Conservation (phyloP, 2,797 vertebrate genomes). For the Cottoperca gobio region DNA sequence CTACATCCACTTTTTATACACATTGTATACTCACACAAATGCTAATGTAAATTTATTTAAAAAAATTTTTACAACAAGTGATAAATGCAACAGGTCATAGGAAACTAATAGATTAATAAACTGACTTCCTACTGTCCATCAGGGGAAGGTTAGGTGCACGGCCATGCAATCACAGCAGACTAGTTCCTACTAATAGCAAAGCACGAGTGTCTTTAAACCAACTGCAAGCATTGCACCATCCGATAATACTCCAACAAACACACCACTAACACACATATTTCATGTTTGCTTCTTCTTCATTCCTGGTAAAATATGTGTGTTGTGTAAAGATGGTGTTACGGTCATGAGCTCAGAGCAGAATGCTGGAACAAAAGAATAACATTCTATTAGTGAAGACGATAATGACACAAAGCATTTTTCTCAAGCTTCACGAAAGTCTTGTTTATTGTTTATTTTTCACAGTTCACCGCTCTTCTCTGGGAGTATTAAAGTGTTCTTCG, state of each 20-base stretch:
- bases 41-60: too few relatives aligned
- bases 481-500: neutral
- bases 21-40: too few relatives aligned
- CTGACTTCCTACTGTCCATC: neutral
- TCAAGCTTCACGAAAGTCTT: conserved; percentile 1
- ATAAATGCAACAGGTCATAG: neutral
- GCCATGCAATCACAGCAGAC: neutral
- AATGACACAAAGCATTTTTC: neutral
- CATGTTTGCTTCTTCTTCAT: neutral
- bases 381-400: neutral
- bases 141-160: neutral
- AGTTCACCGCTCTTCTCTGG: neutral
- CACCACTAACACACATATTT: neutral
- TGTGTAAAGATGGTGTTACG: neutral
- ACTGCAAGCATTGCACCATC: neutral
- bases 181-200: neutral
- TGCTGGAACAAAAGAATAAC: neutral
- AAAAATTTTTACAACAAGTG: neutral
- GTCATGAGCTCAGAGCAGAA: neutral
- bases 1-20: too few relatives aligned
- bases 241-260: neutral
- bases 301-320: neutral
- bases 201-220: neutral
- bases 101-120: too few relatives aligned
- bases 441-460: too few relatives aligned